Evolutionary conservation across 2,888 invertebrate species (phyloP).

Genomic region (Torymus auratus): DNA sequence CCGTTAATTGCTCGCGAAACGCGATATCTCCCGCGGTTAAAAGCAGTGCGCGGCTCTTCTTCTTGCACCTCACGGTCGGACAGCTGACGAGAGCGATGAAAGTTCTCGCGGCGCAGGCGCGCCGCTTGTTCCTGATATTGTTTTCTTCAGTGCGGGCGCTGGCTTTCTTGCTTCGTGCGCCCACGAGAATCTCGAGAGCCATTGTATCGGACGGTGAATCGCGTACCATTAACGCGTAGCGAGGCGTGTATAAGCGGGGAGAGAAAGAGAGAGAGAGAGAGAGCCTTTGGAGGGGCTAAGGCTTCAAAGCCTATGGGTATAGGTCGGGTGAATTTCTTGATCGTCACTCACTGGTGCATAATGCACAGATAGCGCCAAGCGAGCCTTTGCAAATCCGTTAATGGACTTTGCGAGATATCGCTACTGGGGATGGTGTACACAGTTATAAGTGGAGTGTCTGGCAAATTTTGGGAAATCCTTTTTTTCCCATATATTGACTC

Average conservation of each 20-base stretch:
- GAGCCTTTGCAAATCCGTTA: neutral
- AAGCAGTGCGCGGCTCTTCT: neutral
- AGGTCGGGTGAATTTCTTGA: conserved; percentile 29
- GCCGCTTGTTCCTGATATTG: conserved; percentile 32
- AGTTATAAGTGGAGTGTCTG: too few species aligned
- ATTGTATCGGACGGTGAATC: conserved; percentile 31
- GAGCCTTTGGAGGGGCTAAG: neutral
- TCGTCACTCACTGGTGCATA: conserved; percentile 21
- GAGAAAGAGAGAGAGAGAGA: neutral
- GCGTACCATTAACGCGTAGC: conserved; percentile 20
- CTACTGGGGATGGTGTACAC: neutral
- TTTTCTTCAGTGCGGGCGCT: conserved; percentile 10
- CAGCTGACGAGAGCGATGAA: conserved; percentile 6
- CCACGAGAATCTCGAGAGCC: conserved; percentile 16
- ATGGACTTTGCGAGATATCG: neutral
- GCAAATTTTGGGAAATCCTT: too few species aligned
- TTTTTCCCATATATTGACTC: too few species aligned
- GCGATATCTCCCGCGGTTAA: conserved; percentile 1
- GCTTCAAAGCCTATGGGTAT: neutral
- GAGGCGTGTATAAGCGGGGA: neutral
- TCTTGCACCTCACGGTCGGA: neutral
- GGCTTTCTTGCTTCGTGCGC: conserved; percentile 4
- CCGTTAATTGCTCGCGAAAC: conserved; percentile 24
- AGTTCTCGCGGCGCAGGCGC: conserved; percentile 13
- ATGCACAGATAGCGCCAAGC: conserved; percentile 10